Evolutionary conservation across 2,888 invertebrate species (phyloP).

Genomic region (Nephrocerus scutellatus): DNA sequence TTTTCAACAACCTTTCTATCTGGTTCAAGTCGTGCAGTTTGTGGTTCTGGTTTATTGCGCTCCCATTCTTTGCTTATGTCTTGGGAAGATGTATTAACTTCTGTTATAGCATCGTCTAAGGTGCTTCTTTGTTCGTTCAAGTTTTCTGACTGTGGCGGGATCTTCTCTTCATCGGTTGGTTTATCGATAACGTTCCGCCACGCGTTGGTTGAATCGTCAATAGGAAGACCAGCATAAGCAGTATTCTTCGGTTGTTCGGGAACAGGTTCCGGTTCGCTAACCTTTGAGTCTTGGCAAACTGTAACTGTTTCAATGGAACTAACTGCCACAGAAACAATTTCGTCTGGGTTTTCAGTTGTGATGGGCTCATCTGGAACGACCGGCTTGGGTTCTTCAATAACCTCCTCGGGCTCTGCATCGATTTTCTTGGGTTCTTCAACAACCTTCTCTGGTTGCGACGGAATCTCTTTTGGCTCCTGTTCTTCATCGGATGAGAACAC

Average conservation of each 20-base stretch:
- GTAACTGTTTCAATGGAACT: neutral
- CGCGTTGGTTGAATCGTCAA: constrained; percentile 32
- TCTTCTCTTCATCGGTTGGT: constrained; percentile 39
- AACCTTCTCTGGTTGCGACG: constrained; percentile 21
- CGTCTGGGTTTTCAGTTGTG: neutral
- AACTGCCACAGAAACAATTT: too few relatives aligned
- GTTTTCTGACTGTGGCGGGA: too few relatives aligned
- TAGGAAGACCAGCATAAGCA: constrained; percentile 33
- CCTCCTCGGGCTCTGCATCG: neutral
- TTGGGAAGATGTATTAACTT: neutral
- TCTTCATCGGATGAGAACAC: constrained; percentile 36
- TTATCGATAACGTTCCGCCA: constrained; percentile 43
- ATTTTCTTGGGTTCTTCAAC: constrained; percentile 31
- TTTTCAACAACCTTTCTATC: neutral
- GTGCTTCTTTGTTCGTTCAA: constrained; percentile 12
- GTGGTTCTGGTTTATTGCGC: neutral
- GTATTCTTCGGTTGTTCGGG: constrained; percentile 16
- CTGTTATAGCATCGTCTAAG: constrained; percentile 2
- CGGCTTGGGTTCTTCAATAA: neutral
- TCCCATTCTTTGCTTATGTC: neutral
- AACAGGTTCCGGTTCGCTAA: neutral
- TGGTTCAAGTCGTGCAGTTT: constrained; percentile 1
- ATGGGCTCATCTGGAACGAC: neutral
- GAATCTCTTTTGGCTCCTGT: neutral
- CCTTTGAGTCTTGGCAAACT: neutral